Base-by-base conservation (phyloP, 2,888 invertebrate genomes). In the Leptarthrus brevirostris region DNA sequence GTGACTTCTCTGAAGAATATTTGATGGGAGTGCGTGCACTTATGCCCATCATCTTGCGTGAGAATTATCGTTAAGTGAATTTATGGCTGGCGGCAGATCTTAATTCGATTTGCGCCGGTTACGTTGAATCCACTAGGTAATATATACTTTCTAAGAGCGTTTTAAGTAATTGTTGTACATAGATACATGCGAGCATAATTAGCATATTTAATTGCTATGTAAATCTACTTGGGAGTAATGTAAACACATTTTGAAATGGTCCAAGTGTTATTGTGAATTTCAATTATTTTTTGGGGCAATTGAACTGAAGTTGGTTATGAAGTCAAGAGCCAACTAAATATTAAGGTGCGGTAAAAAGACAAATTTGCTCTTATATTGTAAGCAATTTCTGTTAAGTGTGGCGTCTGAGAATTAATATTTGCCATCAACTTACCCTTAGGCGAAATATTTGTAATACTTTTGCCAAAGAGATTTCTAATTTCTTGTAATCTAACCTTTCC, bases 31-130 rank as follows among this genome's bases (percentile, higher is more conserved):
- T 47, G 64, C 64, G 64, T 66, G 64, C 44, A 47, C 64, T 26
- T 66, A 47, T 66, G 47, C 44, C 64, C 64, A 47, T 66, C 64
- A 66, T 66, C 47, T 47, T 66, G 64, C 64, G 64, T 66, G 64
- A 66, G 64, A 66, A 66, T 66, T 34, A 22, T 66, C 47, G 22
- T 66, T 47, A 44, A 26, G 44, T 14, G 16, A 47, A 66, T 66
- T 66, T 66, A 44, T 66, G 14, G 18, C 34, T 36, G 16, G n/a
- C 34, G n/a, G 56, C 20, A 24, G 40, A 40, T 12, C 36, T 34
- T 12, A 30, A 58, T 58, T 58, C 10, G 34, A 36, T 58, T 58
- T 4, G 40, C 8, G 20, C 3, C n/a, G 18, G 40, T 12, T 30
- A 6, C 8, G 30, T 30, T 12, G 12, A 12, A 40, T 5, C 5